Evolutionary conservation across 2,113 vertebrate species (phyloP), one percentile per base, ranked within the genome.

Genomic region (Tetraodon nigroviridis): DNA sequence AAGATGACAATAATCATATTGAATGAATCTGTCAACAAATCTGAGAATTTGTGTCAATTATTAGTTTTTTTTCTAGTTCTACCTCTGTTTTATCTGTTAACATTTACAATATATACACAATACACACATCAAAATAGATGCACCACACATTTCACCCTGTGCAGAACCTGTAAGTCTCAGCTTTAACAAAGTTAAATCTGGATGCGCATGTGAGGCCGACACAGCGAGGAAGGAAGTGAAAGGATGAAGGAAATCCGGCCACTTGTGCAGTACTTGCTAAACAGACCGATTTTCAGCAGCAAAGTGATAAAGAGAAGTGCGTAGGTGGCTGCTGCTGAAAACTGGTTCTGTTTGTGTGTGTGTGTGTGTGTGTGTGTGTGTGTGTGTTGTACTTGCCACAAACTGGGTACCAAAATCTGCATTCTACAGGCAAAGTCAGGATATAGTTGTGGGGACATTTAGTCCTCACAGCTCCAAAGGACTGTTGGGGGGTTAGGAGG

Each of bases 271-370:
- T 71, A 67, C 78, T 80, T 55, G 41, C 69, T 21, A 68, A 72
- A 76, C 70, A 72, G 51, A 67, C 51, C 61, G 65, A 64, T 57
- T 78, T 82, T 78, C 60, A 19, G 46, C 62, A 19, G 46, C 67
- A 67, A 62, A 72, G 67, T 70, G 67, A 70, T 74, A 69, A 74
- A 80, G 80, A 84, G 84, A 64, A 80, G 55, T 44, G 64, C 53
- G 81, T 83, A 74, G 87, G 80, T 47, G 79, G 73, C 81, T 82
- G 78, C 75, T 17, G 45, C 64, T 29, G 24, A 71, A 69, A 61
- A 51, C 53, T 15, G 17, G 44, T 15, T n/a, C 16, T 45, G 44
- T 42, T 50, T 56, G 53, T 47, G 46, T 60, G 58, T 71, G 71
- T 24, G 72, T 37, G 69, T 64, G 51, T 60, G 55, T 58, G 62